Conservation (phyloP, 2,888 invertebrate genomes). For the Platycnemis pennipes region DNA sequence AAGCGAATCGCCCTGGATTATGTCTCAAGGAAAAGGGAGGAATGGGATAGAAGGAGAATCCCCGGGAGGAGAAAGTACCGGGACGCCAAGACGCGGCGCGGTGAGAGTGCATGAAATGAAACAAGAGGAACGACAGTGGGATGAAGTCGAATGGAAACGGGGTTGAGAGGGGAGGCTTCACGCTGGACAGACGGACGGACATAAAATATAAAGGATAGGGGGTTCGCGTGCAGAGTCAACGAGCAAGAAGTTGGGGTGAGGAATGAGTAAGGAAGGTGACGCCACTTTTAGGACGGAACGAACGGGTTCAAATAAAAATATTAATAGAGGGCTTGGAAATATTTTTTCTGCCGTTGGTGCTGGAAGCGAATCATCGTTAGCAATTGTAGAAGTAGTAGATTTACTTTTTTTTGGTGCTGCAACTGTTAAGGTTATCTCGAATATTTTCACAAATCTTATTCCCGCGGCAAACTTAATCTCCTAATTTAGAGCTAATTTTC, state of each 20-base stretch:
- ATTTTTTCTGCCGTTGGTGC: too few species aligned
- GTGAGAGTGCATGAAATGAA: not conserved
- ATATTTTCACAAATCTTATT: too few species aligned
- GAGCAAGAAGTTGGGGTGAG: not conserved
- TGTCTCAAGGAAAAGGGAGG: not conserved
- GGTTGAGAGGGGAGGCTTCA: not conserved
- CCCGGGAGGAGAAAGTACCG: not conserved
- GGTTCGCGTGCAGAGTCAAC: slow-evolving; percentile 17
- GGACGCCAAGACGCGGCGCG: not conserved
- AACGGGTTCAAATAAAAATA: not conserved
- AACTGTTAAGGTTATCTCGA: too few species aligned
- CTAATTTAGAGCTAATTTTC: too few species aligned
- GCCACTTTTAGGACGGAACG: not conserved
- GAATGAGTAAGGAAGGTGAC: not conserved
- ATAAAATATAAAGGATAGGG: not conserved
- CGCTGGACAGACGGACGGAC: not conserved
- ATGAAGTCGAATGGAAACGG: not conserved
- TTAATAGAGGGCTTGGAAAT: too few species aligned
- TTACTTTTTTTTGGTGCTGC: too few species aligned
- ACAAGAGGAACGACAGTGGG: not conserved
- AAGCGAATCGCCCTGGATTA: slow-evolving; percentile 3
- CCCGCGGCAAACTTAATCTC: too few species aligned
- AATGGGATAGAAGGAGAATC: not conserved
- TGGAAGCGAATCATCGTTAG: too few species aligned
- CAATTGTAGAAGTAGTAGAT: too few species aligned